Evolutionary conservation across 2,888 invertebrate genomes (phyloP).

Genomic region (Tenthredo notha): DNA sequence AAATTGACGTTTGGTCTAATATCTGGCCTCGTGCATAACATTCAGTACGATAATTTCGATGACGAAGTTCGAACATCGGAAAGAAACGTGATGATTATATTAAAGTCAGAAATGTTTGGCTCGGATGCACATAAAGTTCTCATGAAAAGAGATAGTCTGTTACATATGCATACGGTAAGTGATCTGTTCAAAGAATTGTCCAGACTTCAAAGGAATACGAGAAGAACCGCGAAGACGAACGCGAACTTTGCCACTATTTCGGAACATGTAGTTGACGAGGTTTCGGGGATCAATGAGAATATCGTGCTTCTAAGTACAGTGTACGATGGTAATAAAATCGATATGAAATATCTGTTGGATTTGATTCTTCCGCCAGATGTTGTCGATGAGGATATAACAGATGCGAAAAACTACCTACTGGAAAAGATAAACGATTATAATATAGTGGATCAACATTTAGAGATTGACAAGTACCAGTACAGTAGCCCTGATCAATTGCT

Average conservation of each 20-base stretch:
- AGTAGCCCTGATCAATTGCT: slow-evolving; percentile 61
- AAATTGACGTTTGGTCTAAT: slow-evolving; percentile 58
- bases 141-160: not conserved
- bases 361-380: slow-evolving; percentile 63
- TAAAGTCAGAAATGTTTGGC: not conserved
- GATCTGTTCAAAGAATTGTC: slow-evolving; percentile 54
- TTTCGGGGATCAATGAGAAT: slow-evolving; percentile 62
- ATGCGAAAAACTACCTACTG: slow-evolving; percentile 62
- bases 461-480: slow-evolving; percentile 63
- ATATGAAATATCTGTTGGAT: slow-evolving; percentile 63
- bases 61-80: slow-evolving; percentile 62
- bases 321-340: slow-evolving; percentile 63
- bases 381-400: slow-evolving; percentile 62
- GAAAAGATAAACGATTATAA: slow-evolving; percentile 53
- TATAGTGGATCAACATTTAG: slow-evolving; percentile 59
- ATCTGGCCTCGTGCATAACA: slow-evolving; percentile 61
- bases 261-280: slow-evolving; percentile 60
- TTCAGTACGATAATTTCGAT: slow-evolving; percentile 62
- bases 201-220: not conserved
- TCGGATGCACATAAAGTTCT: not conserved
- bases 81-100: slow-evolving; percentile 42
- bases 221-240: not conserved
- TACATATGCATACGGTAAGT: slow-evolving; percentile 48
- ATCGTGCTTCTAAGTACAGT: slow-evolving; percentile 63
- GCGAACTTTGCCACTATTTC: slow-evolving; percentile 57